Base-by-base conservation (phyloP, 2,888 invertebrate genomes). In the Labia minor region DNA sequence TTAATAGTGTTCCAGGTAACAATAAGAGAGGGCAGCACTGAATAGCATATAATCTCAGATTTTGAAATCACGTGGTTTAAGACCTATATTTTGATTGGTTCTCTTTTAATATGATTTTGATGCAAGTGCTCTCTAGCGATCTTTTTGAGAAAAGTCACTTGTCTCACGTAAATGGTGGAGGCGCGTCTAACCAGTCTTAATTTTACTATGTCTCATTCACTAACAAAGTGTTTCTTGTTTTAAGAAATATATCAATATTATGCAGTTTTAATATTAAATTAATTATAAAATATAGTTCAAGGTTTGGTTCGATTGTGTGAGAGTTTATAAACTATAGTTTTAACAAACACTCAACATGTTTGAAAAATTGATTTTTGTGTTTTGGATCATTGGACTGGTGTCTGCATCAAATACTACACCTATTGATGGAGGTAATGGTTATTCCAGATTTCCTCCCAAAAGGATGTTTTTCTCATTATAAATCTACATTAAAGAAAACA, bases 351-450 rank as follows among this genome's bases (percentile, higher is more conserved):
- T 49, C 49, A 49, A 49, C 49, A 49, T 49, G 49, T 49, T 49
- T 49, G 49, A 49, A 14, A 49, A 49, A 49, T 49, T 49, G 49
- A 49, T 49, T 49, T 49, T 49, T 49, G 49, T 49, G 49, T 49
- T 49, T 49, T 49, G 49, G 3, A 49, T 49, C 49, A 49, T 49
- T 49, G 49, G 49, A 49, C 49, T 49, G 49, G 49, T 49, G 49
- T 49, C 49, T 49, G 49, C 49, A 49, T 49, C 49, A 49, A 49
- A 49, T 49, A 14, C 49, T 49, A 49, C 49, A 49, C 6, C 49
- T 49, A 49, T 49, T 16, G 49, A 49, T 49, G 49, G 49, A 49
- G 49, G 49, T 49, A 49, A 49, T 49, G 26, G 26, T 6, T 26
- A 6, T 26, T 26, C 26, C 49, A 49, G n/a, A n/a, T 49, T 16